These are phyloP conservation scores for Spialia ferax DNA, from an alignment of 2,888 invertebrate species.

Conservation along the genomic window DNA sequence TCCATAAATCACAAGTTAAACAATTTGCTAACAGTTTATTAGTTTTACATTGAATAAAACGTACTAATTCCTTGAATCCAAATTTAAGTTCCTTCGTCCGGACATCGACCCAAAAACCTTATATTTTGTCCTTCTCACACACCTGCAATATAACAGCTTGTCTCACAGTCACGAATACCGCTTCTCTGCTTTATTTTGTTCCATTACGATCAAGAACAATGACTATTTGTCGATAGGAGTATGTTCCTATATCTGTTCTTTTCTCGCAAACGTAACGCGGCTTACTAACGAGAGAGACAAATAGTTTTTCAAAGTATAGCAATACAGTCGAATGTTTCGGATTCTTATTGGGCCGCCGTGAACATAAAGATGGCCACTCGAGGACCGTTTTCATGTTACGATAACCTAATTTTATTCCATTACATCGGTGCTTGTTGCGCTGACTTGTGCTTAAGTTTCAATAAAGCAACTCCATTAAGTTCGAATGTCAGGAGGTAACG, in stretches of 20 bases:
- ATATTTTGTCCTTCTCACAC: slow-evolving; percentile 68
- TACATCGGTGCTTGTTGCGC: slow-evolving; percentile 74
- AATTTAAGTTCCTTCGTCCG: slow-evolving; percentile 82
- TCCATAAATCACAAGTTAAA: too few species aligned
- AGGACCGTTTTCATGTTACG: slow-evolving; percentile 81
- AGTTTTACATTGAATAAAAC: slow-evolving; percentile 67
- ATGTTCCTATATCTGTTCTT: slow-evolving; percentile 72
- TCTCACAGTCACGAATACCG: slow-evolving; percentile 85
- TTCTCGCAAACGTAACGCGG: slow-evolving; percentile 55
- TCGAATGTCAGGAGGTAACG: slow-evolving; percentile 81
- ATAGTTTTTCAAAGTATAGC: slow-evolving; percentile 55
- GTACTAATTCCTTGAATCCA: slow-evolving; percentile 65
- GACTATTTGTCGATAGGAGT: slow-evolving; percentile 76
- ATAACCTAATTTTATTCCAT: slow-evolving; percentile 84
- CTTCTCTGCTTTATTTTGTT: slow-evolving; percentile 85
- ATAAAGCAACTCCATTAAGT: slow-evolving; percentile 81
- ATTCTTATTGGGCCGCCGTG: slow-evolving; percentile 81
- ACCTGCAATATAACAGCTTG: slow-evolving; percentile 59
- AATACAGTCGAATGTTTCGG: slow-evolving; percentile 69
- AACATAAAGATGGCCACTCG: slow-evolving; percentile 83
- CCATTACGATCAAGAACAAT: slow-evolving; percentile 85
- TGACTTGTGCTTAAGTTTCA: slow-evolving; percentile 81
- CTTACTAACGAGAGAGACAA: slow-evolving; percentile 64
- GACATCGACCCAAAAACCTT: slow-evolving; percentile 84
- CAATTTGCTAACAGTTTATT: background rate